Percentiles rank a stretch among this genome's conserved stretches.
These are phyloP conservation scores for Anser brachyrhynchus DNA, from an alignment of 2,113 vertebrate genomes.

Conservation along the genomic window DNA sequence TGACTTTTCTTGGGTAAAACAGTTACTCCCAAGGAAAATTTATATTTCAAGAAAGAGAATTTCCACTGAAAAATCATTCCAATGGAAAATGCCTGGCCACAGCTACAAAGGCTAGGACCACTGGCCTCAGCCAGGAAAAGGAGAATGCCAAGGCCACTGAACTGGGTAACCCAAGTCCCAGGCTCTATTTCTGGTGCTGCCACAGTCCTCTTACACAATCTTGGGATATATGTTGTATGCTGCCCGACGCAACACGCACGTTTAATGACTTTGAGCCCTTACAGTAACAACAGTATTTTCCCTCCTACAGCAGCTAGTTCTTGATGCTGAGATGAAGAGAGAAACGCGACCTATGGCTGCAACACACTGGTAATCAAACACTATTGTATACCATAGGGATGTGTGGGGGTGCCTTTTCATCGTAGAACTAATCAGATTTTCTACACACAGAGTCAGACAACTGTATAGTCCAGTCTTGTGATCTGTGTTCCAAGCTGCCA, in stretches of 20 bases:
- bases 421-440: neutral
- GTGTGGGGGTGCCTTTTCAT: neutral
- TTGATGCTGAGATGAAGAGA: neutral
- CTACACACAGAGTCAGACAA: slow-evolving; percentile 21
- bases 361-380: slow-evolving; percentile 19
- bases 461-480: neutral
- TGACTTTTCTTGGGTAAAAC: neutral
- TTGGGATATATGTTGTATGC: accelerated
- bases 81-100: neutral
- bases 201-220: neutral
- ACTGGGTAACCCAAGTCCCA: neutral
- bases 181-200: neutral
- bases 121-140: neutral
- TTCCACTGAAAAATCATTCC: neutral
- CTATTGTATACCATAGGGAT: neutral
- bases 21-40: neutral
- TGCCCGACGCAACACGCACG: neutral
- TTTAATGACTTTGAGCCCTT: neutral
- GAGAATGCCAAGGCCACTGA: neutral
- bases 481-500: slow-evolving; percentile 25
- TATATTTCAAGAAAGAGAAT: neutral
- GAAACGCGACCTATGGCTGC: neutral
- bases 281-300: neutral
- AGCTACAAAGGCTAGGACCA: neutral
- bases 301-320: neutral